Conservation (phyloP, 2,888 invertebrate genomes). For the Xestia c-nigrum region DNA sequence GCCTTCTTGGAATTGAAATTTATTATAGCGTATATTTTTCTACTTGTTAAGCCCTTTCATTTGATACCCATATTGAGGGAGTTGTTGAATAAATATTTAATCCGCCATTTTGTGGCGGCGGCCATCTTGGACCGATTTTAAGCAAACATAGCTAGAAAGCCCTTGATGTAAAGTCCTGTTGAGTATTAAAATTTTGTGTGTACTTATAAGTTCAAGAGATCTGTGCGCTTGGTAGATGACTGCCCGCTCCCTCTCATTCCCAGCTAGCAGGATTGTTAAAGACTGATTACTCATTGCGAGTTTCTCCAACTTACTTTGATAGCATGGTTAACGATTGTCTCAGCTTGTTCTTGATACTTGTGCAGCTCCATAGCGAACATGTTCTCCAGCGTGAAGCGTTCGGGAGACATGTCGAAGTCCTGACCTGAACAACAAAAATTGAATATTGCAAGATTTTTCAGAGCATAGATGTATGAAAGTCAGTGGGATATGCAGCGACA, state of each 20-base stretch:
- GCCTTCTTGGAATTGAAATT: too few relatives aligned
- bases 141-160: too few relatives aligned
- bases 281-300: not conserved
- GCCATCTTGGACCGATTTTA: too few relatives aligned
- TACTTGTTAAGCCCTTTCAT: too few relatives aligned
- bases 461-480: not conserved
- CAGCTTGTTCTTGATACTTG: constrained; percentile 95
- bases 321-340: constrained; percentile 96
- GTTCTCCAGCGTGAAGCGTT: constrained; percentile 97
- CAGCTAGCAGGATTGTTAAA: not conserved
- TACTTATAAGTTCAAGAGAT: too few relatives aligned
- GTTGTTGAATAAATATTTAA: too few relatives aligned
- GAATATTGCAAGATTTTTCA: not conserved
- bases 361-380: constrained; percentile 98
- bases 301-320: constrained; percentile 90
- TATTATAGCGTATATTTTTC: too few relatives aligned
- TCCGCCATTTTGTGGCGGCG: too few relatives aligned
- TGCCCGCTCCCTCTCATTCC: not conserved
- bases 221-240: not conserved
- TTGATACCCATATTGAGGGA: too few relatives aligned
- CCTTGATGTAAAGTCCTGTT: too few relatives aligned
- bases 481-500: not conserved
- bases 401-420: constrained; percentile 96
- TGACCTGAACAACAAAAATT: constrained; percentile 83
- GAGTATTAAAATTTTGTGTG: too few relatives aligned